A percentile compares a stretch with the other conserved stretches of the same genome.
Evolutionary conservation across 1,140 invertebrate species (phyloP).

Genomic region (Halictus rubicundus): DNA sequence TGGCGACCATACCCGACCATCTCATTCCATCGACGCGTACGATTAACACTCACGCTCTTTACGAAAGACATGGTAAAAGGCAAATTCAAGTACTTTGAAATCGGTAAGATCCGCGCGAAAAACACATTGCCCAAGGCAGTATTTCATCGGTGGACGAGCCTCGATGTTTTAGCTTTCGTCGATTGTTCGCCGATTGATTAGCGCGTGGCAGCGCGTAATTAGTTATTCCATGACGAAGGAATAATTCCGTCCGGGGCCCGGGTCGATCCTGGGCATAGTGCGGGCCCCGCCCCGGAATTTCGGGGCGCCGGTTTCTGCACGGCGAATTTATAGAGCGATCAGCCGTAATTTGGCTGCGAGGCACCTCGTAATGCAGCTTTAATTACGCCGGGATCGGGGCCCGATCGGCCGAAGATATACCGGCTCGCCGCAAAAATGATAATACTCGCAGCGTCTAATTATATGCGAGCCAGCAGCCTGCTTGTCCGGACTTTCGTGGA

Average conservation of each 20-base stretch:
- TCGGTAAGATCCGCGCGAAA: too few species aligned
- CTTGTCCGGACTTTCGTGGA: slow-evolving; percentile 9
- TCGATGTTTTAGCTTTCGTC: too few species aligned
- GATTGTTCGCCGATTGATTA: too few species aligned
- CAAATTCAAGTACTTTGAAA: too few species aligned
- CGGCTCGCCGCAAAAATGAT: slow-evolving; percentile 41
- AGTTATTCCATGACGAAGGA: not conserved
- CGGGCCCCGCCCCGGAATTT: not conserved
- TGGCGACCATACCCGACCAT: too few species aligned
- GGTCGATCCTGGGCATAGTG: not conserved
- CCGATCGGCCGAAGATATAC: slow-evolving; percentile 30
- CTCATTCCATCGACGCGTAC: too few species aligned
- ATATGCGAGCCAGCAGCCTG: slow-evolving; percentile 25
- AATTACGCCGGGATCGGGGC: slow-evolving; percentile 40
- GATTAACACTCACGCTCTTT: too few species aligned
- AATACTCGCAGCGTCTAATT: slow-evolving; percentile 37
- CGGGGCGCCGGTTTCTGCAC: not conserved
- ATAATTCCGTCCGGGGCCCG: not conserved
- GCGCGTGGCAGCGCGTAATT: too few species aligned
- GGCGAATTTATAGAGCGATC: slow-evolving; percentile 19
- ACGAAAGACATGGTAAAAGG: too few species aligned
- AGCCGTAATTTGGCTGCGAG: slow-evolving; percentile 9
- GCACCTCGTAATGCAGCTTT: slow-evolving; percentile 4
- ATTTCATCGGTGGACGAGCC: too few species aligned
- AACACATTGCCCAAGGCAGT: too few species aligned